Conservation (phyloP, 2,113 vertebrate genomes). For the Lucifuga dentata region DNA sequence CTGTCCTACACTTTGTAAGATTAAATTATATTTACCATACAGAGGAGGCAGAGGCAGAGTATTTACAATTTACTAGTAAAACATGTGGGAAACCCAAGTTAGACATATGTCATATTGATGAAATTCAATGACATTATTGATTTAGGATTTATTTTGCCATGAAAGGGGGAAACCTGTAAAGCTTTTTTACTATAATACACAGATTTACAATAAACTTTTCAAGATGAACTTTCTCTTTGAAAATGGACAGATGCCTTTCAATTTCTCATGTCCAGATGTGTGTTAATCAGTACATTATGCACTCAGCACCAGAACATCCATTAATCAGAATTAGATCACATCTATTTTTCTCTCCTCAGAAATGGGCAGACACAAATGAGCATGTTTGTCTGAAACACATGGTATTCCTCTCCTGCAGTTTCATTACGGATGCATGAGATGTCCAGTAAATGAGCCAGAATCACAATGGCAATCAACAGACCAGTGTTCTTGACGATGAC, state of each 20-base stretch:
- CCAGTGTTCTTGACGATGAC: slow-evolving; percentile 30
- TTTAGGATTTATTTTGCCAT: neutral
- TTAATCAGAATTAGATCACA: slow-evolving; percentile 61
- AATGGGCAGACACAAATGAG: slow-evolving; percentile 47
- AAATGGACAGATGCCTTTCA: neutral
- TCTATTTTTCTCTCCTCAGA: slow-evolving; percentile 42
- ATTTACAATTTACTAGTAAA: neutral
- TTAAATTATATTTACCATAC: neutral
- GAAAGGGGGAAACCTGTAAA: neutral
- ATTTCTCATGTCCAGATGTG: slow-evolving; percentile 58
- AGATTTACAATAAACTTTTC: slow-evolving; percentile 52
- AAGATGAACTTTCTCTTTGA: slow-evolving; percentile 32
- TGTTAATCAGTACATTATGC: slow-evolving; percentile 64
- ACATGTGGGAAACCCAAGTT: slow-evolving; percentile 11
- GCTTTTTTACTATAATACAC: slow-evolving; percentile 25
- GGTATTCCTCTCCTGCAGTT: slow-evolving; percentile 27
- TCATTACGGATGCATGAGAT: slow-evolving; percentile 33
- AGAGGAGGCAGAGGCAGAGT: neutral
- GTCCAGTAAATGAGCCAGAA: slow-evolving; percentile 2
- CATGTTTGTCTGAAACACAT: slow-evolving; percentile 31
- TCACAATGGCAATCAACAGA: slow-evolving; percentile 14
- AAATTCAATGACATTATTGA: slow-evolving; percentile 20
- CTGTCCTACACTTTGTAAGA: neutral
- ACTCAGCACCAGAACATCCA: slow-evolving; percentile 28
- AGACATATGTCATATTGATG: slow-evolving; percentile 1